Percentiles rank a stretch among this genome's conserved stretches.
These are phyloP conservation scores for Lophotis ruficrista DNA, from an alignment of 2,113 vertebrate genomes.

Conservation along the genomic window DNA sequence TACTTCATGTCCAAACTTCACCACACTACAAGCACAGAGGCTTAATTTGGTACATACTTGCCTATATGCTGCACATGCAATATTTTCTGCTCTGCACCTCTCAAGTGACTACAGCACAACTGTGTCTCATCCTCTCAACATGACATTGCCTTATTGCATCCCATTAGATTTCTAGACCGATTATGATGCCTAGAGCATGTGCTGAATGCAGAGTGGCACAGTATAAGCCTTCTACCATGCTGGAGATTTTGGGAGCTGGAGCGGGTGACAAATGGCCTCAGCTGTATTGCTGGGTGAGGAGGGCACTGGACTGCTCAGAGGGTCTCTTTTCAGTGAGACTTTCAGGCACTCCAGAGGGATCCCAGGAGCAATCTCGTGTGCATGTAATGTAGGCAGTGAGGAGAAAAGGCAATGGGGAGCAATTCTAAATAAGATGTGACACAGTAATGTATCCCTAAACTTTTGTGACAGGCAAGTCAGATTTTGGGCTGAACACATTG, in stretches of 20 bases:
- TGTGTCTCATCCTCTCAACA: not conserved
- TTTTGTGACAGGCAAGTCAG: not conserved
- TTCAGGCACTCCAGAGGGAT: not conserved
- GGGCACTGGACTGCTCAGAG: not conserved
- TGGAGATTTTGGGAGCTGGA: not conserved
- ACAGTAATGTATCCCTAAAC: rapidly evolving
- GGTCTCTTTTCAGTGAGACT: not conserved
- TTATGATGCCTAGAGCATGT: not conserved
- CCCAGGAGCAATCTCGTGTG: not conserved
- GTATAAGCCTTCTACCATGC: not conserved
- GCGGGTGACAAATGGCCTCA: not conserved
- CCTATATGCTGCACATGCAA: not conserved
- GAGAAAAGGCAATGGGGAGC: rapidly evolving
- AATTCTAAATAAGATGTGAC: not conserved
- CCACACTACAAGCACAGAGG: rapidly evolving
- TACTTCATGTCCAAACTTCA: not conserved
- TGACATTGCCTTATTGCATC: not conserved
- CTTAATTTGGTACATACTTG: not conserved
- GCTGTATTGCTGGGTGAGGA: not conserved
- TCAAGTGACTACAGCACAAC: not conserved
- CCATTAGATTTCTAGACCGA: not conserved
- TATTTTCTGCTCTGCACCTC: not conserved
- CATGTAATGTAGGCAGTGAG: rapidly evolving
- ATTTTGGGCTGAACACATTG: not conserved
- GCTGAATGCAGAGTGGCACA: rapidly evolving